Evolutionary conservation across 2,797 vertebrate genomes (phyloP).

Genomic region (Dicrostonyx torquatus): DNA sequence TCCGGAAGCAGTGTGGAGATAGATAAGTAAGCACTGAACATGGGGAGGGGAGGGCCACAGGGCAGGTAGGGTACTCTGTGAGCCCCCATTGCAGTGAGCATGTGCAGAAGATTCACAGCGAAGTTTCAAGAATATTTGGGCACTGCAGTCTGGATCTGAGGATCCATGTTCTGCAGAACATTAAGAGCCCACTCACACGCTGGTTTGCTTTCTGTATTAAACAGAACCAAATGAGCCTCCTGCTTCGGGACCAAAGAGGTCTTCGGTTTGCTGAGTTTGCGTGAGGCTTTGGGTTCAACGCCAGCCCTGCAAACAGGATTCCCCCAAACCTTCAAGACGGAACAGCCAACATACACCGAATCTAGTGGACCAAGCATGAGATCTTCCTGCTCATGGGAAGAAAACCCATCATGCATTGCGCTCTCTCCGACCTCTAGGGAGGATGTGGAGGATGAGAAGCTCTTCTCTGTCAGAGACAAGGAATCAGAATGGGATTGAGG

Average conservation of each 20-base stretch:
- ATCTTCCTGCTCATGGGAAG: slow-evolving; percentile 16
- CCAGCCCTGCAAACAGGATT: not conserved
- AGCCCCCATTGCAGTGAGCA: not conserved
- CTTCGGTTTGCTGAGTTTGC: not conserved
- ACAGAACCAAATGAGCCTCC: not conserved
- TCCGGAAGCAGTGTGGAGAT: not conserved
- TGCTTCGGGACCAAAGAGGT: not conserved
- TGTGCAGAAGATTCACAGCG: not conserved
- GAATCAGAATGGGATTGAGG: not conserved
- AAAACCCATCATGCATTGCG: slow-evolving; percentile 47
- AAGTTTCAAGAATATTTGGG: not conserved
- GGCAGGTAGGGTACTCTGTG: not conserved
- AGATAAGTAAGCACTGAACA: not conserved
- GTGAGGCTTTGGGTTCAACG: not conserved
- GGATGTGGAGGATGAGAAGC: slow-evolving; percentile 68
- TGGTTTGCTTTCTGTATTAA: slow-evolving; percentile 8
- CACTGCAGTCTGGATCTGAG: not conserved
- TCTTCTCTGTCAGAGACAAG: slow-evolving; percentile 48
- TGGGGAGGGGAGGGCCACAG: no score
- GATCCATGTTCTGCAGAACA: not conserved
- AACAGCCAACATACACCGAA: not conserved
- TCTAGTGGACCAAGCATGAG: slow-evolving; percentile 40
- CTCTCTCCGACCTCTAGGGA: slow-evolving; percentile 61
- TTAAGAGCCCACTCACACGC: not conserved
- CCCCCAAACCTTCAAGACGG: not conserved